Conservation (phyloP, 1,140 invertebrate genomes). For the Heliconius nattereri region DNA sequence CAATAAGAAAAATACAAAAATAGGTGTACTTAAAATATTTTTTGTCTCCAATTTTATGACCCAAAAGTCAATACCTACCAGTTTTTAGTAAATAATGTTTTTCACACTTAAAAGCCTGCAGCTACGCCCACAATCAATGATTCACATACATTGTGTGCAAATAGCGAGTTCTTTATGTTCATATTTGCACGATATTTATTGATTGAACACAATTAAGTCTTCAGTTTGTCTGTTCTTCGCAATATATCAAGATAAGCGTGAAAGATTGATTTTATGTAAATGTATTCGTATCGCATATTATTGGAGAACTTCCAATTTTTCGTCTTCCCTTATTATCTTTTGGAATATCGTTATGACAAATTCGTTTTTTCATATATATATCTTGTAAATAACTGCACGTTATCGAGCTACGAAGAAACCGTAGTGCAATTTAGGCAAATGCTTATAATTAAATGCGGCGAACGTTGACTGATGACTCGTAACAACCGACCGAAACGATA, state of each 20-base stretch:
- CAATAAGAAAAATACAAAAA: not conserved
- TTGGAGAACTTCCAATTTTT: constrained; percentile 3
- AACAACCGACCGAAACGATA: constrained; percentile 26
- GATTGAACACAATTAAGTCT: not conserved
- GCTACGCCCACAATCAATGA: not conserved
- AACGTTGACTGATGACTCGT: constrained; percentile 27
- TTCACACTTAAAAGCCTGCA: not conserved
- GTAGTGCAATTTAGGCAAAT: constrained; percentile 12
- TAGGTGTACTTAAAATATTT: not conserved
- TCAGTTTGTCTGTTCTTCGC: not conserved
- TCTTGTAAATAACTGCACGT: not conserved
- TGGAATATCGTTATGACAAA: not conserved
- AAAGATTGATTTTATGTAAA: constrained; percentile 12
- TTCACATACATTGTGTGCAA: not conserved
- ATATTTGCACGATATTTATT: constrained; percentile 5
- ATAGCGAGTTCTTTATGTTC: constrained; percentile 1
- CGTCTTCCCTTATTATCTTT: not conserved
- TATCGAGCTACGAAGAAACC: not conserved
- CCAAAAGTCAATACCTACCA: not conserved
- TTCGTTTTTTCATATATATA: not conserved
- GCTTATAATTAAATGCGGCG: constrained; percentile 11
- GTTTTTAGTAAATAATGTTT: not conserved
- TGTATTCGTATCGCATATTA: not conserved
- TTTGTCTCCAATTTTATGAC: not conserved
- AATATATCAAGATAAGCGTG: constrained; percentile 8